A percentile compares a stretch with the other conserved stretches of the same genome.
These are phyloP conservation scores for Lophius piscatorius DNA, from an alignment of 2,113 vertebrate species.

Conservation along the genomic window DNA sequence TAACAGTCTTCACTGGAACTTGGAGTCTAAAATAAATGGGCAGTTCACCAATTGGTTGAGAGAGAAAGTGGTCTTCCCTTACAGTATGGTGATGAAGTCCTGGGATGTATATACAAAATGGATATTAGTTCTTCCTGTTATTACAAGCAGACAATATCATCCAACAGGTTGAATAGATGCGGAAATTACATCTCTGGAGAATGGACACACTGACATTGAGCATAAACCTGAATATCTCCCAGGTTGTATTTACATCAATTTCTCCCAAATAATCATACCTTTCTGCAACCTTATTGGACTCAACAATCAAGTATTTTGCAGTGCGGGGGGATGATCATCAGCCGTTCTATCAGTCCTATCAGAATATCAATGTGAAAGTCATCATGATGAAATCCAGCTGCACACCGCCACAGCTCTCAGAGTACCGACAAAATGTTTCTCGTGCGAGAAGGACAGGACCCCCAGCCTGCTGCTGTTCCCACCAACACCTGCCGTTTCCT, in stretches of 20 bases:
- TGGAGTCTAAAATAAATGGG: neutral
- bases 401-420: too few relatives aligned
- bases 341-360: neutral
- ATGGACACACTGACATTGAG: neutral
- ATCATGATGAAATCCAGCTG: neutral
- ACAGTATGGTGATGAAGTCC: constrained; percentile 1
- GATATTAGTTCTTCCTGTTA: neutral
- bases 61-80: neutral
- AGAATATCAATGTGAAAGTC: neutral
- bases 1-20: neutral
- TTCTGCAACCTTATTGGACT: neutral
- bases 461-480: too few relatives aligned
- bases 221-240: neutral
- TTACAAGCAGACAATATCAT: neutral
- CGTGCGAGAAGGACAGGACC: too few relatives aligned
- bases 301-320: neutral
- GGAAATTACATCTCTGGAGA: constrained; percentile 7
- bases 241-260: neutral
- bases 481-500: too few relatives aligned
- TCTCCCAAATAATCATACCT: constrained; percentile 1
- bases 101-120: too few relatives aligned
- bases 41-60: constrained; percentile 15
- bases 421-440: too few relatives aligned
- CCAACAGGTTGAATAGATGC: neutral
- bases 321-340: neutral